Conservation (phyloP, 1,140 invertebrate species). For the Elymnias hypermnestra region DNA sequence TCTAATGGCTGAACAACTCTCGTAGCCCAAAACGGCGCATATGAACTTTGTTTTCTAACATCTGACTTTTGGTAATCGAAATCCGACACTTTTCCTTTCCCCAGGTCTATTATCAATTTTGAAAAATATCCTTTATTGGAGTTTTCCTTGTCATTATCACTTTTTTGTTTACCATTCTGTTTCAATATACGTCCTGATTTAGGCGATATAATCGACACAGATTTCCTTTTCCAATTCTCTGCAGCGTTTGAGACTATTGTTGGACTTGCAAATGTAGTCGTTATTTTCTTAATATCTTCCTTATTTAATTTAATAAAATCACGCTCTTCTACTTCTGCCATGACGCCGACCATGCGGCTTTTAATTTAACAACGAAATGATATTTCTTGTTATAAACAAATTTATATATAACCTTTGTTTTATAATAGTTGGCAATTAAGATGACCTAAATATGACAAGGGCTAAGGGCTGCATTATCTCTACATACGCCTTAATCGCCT, state of each 20-base stretch:
- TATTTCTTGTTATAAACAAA: constrained; percentile 29
- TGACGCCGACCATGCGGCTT: constrained; percentile 20
- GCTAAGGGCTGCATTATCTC: too few relatives aligned
- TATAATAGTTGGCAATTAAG: too few relatives aligned
- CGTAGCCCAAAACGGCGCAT: constrained; percentile 55
- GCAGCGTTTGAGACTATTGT: constrained; percentile 22
- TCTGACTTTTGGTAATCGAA: constrained; percentile 43
- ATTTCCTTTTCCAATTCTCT: constrained; percentile 50
- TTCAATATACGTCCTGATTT: constrained; percentile 36
- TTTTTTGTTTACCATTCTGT: background rate
- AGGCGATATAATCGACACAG: constrained; percentile 43
- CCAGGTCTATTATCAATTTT: constrained; percentile 44
- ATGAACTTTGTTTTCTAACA: constrained; percentile 40
- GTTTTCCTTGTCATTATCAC: constrained; percentile 20
- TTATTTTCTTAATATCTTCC: constrained; percentile 39
- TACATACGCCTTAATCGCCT: too few relatives aligned
- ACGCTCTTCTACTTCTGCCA: constrained; percentile 38
- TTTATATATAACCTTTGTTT: too few relatives aligned
- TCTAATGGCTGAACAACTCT: constrained; percentile 27
- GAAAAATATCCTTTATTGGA: constrained; percentile 34
- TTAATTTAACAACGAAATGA: constrained; percentile 12
- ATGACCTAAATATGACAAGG: too few relatives aligned
- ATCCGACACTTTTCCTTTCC: constrained; percentile 47
- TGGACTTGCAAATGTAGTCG: constrained; percentile 32
- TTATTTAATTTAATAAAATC: constrained; percentile 40